Evolutionary conservation across 2,888 invertebrate genomes (phyloP).

Genomic region (Tipula lateralis): DNA sequence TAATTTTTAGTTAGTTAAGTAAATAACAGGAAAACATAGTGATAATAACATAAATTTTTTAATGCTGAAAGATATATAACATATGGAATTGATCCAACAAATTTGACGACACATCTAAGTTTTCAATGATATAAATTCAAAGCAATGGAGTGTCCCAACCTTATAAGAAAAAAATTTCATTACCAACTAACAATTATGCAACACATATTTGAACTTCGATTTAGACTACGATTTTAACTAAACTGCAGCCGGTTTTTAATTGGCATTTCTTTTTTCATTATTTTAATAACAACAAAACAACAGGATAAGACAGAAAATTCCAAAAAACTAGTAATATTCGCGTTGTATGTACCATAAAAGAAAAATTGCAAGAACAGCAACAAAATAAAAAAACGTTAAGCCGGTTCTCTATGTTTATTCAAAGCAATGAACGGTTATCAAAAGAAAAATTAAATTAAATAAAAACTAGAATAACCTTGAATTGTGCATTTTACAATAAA

Average conservation of each 20-base stretch:
- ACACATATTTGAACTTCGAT: not conserved
- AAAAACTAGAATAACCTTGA: not conserved
- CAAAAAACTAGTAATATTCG: not conserved
- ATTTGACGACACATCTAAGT: too few relatives aligned
- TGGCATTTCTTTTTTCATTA: not conserved
- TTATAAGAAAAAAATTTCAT: not conserved
- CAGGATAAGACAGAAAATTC: not conserved
- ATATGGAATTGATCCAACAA: too few relatives aligned
- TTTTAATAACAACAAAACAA: not conserved
- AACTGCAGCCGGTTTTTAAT: not conserved
- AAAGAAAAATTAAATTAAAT: not conserved
- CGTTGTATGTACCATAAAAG: not conserved
- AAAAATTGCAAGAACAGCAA: not conserved
- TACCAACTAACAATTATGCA: not conserved
- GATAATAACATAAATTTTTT: too few relatives aligned
- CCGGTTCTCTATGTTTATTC: not conserved
- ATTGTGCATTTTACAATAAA: not conserved
- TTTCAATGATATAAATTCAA: too few relatives aligned
- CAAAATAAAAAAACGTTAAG: not conserved
- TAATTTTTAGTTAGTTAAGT: too few relatives aligned
- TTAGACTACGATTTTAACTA: not conserved
- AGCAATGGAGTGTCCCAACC: too few relatives aligned
- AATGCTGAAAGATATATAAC: too few relatives aligned
- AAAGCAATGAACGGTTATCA: slow-evolving; percentile 27
- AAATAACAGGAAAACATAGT: too few relatives aligned